phyloP scores from a whole-genome alignment of 2,113 vertebrate genomes.

The Willisornis vidua region DNA sequence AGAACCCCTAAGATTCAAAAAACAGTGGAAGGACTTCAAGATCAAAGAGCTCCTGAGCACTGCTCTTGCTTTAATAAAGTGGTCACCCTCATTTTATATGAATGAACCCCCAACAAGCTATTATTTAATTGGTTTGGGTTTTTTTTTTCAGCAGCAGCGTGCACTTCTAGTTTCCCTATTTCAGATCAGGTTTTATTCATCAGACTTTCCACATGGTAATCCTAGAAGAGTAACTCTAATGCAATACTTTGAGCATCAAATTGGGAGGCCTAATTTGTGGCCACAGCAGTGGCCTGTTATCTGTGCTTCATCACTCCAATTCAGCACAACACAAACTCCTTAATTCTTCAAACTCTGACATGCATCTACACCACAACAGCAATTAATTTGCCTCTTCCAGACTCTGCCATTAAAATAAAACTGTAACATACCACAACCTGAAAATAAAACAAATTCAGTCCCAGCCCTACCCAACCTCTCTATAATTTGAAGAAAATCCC shows the following conservation, averaged over 20 bases:
- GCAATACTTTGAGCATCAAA: conserved; percentile 59
- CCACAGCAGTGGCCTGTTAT: conserved; percentile 55
- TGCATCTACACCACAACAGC: conserved; percentile 41
- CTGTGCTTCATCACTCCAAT: conserved; percentile 53
- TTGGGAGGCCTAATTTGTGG: conserved; percentile 70
- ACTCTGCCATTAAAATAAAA: conserved; percentile 34
- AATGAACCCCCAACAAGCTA: neutral
- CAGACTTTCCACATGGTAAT: conserved; percentile 20
- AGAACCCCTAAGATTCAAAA: neutral
- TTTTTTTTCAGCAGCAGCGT: neutral
- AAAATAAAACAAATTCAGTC: neutral
- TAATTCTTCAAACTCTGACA: conserved; percentile 22
- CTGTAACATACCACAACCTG: conserved; percentile 4
- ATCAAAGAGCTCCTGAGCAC: neutral
- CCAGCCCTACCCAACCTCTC: neutral
- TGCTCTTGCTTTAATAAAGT: neutral
- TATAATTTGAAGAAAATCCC: neutral
- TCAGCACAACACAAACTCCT: conserved; percentile 34
- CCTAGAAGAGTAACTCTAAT: conserved; percentile 54
- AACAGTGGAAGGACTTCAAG: neutral
- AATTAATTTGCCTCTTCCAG: conserved; percentile 62
- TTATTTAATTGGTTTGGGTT: neutral
- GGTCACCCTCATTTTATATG: neutral
- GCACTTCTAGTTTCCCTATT: neutral
- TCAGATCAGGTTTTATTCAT: conserved; percentile 24